Conservation (phyloP, 2,888 invertebrate species). For the Polyommatus icarus region DNA sequence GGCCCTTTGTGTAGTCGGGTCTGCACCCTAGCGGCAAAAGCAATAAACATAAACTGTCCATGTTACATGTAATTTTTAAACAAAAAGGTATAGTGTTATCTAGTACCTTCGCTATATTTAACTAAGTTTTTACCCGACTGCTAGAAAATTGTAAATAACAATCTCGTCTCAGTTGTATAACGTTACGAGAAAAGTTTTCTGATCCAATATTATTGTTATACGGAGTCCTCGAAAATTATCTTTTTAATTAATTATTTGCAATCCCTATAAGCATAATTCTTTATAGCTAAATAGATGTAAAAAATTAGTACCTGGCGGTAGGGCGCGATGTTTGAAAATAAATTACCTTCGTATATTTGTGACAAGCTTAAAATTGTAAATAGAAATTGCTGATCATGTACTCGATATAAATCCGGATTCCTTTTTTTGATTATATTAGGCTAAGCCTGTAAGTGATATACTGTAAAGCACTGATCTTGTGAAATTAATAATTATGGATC, state of each 20-base stretch:
- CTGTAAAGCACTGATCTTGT: constrained; percentile 40
- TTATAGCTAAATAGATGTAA: constrained; percentile 35
- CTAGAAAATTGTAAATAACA: neutral
- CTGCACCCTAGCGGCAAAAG: neutral
- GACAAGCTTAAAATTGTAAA: constrained; percentile 67
- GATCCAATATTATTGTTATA: neutral
- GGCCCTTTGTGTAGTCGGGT: neutral
- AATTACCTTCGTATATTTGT: constrained; percentile 54
- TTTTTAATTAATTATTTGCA: constrained; percentile 48
- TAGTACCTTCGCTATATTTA: no score
- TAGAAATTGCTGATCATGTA: constrained; percentile 57
- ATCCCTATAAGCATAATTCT: constrained; percentile 19
- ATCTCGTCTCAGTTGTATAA: neutral
- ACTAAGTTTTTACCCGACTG: no score
- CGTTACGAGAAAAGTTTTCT: neutral
- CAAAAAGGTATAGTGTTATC: no score
- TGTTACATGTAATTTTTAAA: no score
- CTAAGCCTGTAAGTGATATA: constrained; percentile 46
- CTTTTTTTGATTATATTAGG: constrained; percentile 47
- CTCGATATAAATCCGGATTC: constrained; percentile 48
- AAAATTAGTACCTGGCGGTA: constrained; percentile 46
- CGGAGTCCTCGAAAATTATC: constrained; percentile 26
- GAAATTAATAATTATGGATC: neutral
- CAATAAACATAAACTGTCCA: neutral
- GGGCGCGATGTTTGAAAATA: constrained; percentile 49